phyloP scores from a whole-genome alignment of 2,113 vertebrate genomes.

The Otocyon megalotis region DNA sequence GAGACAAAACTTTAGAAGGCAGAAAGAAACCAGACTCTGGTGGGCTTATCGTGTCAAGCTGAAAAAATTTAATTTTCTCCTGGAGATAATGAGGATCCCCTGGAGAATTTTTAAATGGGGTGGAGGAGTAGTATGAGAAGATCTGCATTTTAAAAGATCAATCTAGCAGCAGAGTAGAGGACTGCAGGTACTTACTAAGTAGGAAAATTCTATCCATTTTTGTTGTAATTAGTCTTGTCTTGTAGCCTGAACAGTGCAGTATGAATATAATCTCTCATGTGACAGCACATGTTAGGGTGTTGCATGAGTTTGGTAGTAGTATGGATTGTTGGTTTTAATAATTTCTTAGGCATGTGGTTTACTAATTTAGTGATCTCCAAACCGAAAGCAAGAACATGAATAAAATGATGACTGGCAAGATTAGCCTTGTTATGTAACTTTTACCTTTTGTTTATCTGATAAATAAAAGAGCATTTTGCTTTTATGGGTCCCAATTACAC shows the following conservation, averaged over 20 bases:
- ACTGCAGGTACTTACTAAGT: not conserved
- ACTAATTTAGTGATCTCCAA: not conserved
- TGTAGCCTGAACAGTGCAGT: not conserved
- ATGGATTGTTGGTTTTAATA: not conserved
- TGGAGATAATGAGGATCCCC: not conserved
- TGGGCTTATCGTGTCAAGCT: not conserved
- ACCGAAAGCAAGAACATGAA: not conserved
- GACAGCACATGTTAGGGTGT: not conserved
- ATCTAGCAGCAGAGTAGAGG: not conserved
- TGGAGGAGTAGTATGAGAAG: not conserved
- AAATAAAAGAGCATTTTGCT: not conserved
- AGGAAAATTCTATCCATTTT: not conserved
- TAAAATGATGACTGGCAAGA: conserved; percentile 31
- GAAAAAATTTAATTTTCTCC: conserved; percentile 15
- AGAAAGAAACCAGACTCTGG: not conserved
- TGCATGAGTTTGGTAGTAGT: not conserved
- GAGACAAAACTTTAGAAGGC: not conserved
- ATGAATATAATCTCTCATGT: not conserved
- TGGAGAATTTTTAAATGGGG: not conserved
- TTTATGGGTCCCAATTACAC: not conserved
- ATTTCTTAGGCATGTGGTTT: not conserved
- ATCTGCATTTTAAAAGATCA: not conserved
- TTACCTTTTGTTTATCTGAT: not conserved
- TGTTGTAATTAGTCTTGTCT: not conserved
- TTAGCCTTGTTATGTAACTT: not conserved